phyloP scores from a whole-genome alignment of 30 jellyfish, hydroid and myxozoan species.

The Aurelia coerulea region DNA sequence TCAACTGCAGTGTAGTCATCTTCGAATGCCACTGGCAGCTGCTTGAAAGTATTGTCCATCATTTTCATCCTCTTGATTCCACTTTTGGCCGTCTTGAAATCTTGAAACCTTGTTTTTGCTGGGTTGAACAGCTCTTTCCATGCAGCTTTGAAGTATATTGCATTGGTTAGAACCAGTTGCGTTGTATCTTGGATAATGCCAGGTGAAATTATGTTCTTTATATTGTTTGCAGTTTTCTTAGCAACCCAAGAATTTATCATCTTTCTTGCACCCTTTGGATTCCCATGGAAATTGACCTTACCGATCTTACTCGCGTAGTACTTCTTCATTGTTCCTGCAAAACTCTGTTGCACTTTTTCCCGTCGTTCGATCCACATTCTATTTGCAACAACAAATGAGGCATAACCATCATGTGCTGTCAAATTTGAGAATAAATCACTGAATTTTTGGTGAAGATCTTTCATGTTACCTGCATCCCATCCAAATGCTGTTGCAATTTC shows the following conservation, averaged over 20 bases:
- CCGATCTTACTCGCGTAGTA: conserved; percentile 51
- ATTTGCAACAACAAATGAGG: conserved; percentile 55
- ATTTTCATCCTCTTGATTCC: conserved; percentile 37
- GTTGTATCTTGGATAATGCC: conserved; percentile 44
- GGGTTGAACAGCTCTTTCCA: conserved; percentile 79
- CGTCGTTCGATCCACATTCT: conserved; percentile 63
- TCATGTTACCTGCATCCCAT: not conserved
- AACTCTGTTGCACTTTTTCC: conserved; percentile 18
- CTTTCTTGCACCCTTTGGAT: conserved; percentile 43
- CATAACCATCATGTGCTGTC: not conserved
- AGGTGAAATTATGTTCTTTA: conserved; percentile 26
- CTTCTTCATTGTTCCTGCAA: not conserved
- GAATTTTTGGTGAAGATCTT: not conserved
- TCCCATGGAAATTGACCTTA: conserved; percentile 16
- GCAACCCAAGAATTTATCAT: conserved; percentile 76
- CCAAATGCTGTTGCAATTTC: conserved; percentile 44
- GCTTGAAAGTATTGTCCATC: conserved; percentile 57
- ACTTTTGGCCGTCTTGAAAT: conserved; percentile 34
- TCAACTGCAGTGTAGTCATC: conserved; percentile 41
- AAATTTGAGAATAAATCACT: not conserved
- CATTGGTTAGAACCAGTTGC: conserved; percentile 69
- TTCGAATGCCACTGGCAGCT: not conserved
- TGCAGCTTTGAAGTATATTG: conserved; percentile 76
- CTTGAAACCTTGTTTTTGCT: conserved; percentile 29
- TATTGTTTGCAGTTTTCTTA: conserved; percentile 48